phyloP scores from a whole-genome alignment of 2,888 invertebrate genomes.

The Axea sp. region DNA sequence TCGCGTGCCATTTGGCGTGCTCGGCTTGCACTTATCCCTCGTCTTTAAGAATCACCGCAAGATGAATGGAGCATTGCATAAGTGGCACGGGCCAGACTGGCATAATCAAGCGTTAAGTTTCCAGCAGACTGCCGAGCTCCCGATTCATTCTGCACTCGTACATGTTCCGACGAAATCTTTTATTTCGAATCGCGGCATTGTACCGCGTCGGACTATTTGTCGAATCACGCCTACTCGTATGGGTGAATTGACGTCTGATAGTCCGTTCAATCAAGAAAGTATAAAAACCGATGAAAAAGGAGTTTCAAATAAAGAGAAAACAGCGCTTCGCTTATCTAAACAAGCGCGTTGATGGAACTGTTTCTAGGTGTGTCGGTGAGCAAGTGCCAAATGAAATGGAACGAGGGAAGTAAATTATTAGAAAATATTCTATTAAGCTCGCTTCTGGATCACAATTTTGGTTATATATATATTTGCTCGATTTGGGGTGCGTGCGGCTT shows the following conservation, averaged over 20 bases:
- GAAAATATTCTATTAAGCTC: conserved; percentile 63
- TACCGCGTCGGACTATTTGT: conserved; percentile 32
- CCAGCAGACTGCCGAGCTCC: conserved; percentile 41
- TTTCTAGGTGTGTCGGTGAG: no score
- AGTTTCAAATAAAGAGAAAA: not conserved
- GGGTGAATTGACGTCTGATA: conserved; percentile 36
- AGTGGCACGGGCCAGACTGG: conserved; percentile 75
- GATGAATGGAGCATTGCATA: conserved; percentile 70
- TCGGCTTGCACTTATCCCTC: conserved; percentile 70
- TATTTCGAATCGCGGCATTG: conserved; percentile 44
- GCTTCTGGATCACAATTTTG: conserved; percentile 70
- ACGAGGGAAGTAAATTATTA: conserved; percentile 24
- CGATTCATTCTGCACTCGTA: conserved; percentile 44
- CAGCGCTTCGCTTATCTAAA: not conserved
- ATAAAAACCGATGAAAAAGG: conserved; percentile 6
- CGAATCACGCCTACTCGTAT: conserved; percentile 48
- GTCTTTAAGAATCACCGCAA: conserved; percentile 71
- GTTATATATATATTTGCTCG: conserved; percentile 68
- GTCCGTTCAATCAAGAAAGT: conserved; percentile 18
- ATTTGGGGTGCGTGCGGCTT: conserved; percentile 74
- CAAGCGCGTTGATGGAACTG: conserved; percentile 1
- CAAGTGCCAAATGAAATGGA: no score
- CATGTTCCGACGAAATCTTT: conserved; percentile 42
- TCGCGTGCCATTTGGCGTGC: conserved; percentile 77
- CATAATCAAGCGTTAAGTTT: no score